Evolutionary conservation across 2,797 vertebrate genomes (phyloP).

Genomic region (Otus scops): DNA sequence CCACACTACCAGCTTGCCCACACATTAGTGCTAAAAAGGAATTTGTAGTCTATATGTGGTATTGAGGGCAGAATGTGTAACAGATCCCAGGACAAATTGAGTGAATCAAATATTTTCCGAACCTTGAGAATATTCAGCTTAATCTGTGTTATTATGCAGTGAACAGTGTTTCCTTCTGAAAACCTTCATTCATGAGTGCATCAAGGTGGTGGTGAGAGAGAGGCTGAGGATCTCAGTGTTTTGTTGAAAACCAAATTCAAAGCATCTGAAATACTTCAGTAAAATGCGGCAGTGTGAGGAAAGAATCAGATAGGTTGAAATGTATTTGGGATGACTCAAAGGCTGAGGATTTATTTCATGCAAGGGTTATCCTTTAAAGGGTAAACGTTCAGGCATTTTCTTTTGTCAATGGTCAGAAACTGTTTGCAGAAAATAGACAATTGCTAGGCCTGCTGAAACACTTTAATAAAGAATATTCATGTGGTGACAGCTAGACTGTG

Average conservation of each 20-base stretch:
- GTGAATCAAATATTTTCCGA: background rate
- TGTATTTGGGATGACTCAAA: background rate
- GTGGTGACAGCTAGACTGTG: background rate
- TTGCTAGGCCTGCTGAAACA: background rate
- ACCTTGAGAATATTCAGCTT: background rate
- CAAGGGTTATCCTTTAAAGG: background rate
- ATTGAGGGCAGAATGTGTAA: background rate
- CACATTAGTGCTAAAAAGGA: background rate
- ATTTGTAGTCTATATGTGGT: background rate
- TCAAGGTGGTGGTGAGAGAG: background rate
- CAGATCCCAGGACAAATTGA: background rate
- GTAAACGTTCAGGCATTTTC: background rate
- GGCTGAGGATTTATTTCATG: background rate
- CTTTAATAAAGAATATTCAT: background rate
- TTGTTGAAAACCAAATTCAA: background rate
- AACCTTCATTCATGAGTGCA: background rate
- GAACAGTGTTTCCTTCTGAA: background rate
- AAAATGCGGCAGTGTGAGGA: background rate
- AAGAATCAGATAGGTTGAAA: background rate
- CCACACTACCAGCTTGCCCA: background rate
- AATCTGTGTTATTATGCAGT: background rate
- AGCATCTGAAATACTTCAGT: background rate
- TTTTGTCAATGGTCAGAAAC: background rate
- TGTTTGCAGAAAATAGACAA: background rate
- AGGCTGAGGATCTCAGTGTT: background rate